These are phyloP conservation scores for Oncorhynchus clarkii DNA, from an alignment of 2,113 vertebrate species.

Conservation along the genomic window DNA sequence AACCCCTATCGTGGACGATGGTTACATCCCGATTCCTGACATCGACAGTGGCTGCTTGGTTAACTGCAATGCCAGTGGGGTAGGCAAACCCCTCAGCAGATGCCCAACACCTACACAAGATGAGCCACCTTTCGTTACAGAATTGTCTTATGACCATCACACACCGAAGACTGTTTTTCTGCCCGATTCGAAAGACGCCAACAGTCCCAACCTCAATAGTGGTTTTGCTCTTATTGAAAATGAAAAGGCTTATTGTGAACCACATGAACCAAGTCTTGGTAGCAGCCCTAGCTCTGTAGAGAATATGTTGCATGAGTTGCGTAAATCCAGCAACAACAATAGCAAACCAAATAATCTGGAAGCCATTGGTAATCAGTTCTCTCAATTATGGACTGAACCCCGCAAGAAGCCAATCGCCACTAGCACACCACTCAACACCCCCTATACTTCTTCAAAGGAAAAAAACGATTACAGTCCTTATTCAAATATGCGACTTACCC, in stretches of 20 bases:
- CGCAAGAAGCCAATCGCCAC: neutral
- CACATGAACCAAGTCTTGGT: too few species aligned
- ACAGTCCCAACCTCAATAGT: too few species aligned
- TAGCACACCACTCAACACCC: neutral
- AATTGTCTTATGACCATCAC: neutral
- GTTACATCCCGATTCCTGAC: neutral
- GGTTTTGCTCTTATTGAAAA: too few species aligned
- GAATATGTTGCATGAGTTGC: too few species aligned
- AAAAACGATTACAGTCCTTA: neutral
- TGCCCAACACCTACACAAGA: conserved; percentile 29
- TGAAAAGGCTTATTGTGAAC: too few species aligned
- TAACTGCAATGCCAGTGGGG: conserved; percentile 7
- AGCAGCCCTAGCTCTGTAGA: too few species aligned
- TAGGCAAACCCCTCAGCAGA: conserved; percentile 9
- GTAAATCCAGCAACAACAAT: neutral
- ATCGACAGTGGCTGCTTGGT: neutral
- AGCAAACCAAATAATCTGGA: conserved; percentile 2
- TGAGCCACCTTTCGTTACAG: conserved; percentile 28
- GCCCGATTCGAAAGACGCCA: neutral
- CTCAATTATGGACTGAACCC: conserved; percentile 7
- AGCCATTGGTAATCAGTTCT: neutral
- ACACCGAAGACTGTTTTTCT: neutral
- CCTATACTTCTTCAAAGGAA: conserved; percentile 9
- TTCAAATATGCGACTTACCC: neutral
- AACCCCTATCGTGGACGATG: conserved; percentile 49